Base-by-base conservation (phyloP, 2,113 vertebrate genomes). In the Actinemys pallida region DNA sequence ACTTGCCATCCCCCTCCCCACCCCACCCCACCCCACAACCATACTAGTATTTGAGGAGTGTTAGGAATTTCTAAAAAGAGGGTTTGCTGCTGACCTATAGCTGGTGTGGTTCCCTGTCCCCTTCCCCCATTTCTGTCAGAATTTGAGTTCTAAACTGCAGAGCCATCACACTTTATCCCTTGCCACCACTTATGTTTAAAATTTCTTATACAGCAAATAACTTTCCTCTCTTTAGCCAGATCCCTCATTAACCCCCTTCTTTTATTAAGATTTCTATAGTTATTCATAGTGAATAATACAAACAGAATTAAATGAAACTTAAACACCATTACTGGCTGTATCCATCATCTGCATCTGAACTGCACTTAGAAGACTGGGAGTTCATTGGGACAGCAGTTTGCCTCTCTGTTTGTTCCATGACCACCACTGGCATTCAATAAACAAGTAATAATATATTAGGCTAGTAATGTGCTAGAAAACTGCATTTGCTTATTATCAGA, bases 241-340 rank as follows among this genome's bases (percentile, higher is more conserved):
- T 87, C 93, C 95, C 90, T 96, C 96, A 96, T 97, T 97, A 96
- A 95, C 96, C 94, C 96, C 89, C 49, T 87, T 86, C 96, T 97
- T 69, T 97, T 97, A 95, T 97, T 93, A 92, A 96, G 95, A 93
- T 92, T 96, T 97, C 95, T 95, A 2, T 85, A 97, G 90, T 93
- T 97, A 97, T 96, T 94, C 94, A 92, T 95, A 81, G 95, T 97
- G 93, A 93, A 94, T 95, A 97, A 97, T 95, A 93, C 94, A 96
- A 97, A 97, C 95, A 96, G 84, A 95, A 97, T 95, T 91, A 96
- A 95, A 96, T 57, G 95, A 95, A 95, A 54, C 53, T 54, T 54
- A 54, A 84, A 79, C 92, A 92, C 97, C 93, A 96, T 89, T 52
- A 52, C 72, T 5, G 5, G 49, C 92, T 45, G 93, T 92, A 96